Percentiles rank a stretch among this genome's conserved stretches.
These are phyloP conservation scores for Tylochromis polylepis DNA, from an alignment of 2,113 vertebrate species.

Conservation along the genomic window DNA sequence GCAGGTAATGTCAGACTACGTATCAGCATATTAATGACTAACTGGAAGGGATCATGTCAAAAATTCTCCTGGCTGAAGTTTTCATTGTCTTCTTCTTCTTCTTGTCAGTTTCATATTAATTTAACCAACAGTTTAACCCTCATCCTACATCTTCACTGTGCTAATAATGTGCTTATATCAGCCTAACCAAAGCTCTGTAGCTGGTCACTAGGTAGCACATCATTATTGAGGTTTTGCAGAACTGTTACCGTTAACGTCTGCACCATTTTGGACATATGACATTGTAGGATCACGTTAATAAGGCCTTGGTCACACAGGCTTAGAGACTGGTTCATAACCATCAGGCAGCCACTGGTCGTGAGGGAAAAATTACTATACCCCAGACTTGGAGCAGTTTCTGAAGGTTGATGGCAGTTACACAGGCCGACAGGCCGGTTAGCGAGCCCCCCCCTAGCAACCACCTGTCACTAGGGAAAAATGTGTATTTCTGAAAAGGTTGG, in stretches of 20 bases:
- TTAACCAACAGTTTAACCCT: not conserved
- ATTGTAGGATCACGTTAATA: not conserved
- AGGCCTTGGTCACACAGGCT: not conserved
- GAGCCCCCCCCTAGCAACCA: not conserved
- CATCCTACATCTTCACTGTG: not conserved
- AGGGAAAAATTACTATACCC: not conserved
- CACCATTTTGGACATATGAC: not conserved
- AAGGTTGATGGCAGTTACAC: not conserved
- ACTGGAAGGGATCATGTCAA: not conserved
- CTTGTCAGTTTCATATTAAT: not conserved
- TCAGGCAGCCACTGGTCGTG: not conserved
- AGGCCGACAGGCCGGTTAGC: not conserved
- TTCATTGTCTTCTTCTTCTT: not conserved
- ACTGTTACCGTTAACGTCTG: not conserved
- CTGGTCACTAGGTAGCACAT: not conserved
- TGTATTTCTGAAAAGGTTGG: not conserved
- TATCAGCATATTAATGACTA: not conserved
- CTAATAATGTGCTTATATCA: not conserved
- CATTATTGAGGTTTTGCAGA: not conserved
- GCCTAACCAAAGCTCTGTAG: not conserved
- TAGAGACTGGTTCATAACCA: not conserved
- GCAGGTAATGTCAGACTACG: not conserved
- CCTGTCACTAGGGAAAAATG: not conserved
- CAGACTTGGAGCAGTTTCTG: not conserved
- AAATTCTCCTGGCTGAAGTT: not conserved